Evolutionary conservation across 2,113 vertebrate genomes (phyloP), one percentile per base, ranked within the genome.

Genomic region (Illadopsis cleaveri): DNA sequence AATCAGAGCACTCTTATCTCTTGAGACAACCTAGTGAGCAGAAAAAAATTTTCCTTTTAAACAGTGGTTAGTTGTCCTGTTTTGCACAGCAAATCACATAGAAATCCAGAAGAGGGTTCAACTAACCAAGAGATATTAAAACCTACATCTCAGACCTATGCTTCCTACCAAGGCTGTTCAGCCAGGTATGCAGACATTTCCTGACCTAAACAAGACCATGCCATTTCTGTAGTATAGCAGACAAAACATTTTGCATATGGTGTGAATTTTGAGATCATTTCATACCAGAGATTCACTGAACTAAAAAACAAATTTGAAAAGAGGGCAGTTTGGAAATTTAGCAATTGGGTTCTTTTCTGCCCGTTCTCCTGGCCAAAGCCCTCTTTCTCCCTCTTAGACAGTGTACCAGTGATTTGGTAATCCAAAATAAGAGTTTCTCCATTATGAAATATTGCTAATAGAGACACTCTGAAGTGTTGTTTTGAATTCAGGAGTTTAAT

Each of bases 151-250:
- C 53, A 64, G 47, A 53, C 33, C 47, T 56, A 3, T 31, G 12
- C 25, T 80, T 69, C 40, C 53, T 80, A 6, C 5, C 20, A 33
- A 82, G 15, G 14, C 35, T 40, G 27, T 2, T 82, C 42, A 70
- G 14, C 19, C 13, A 58, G 0, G 0, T 35, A 8, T 44, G 15
- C 31, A 66, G n/a, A 13, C 66, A 15, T 42, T 50, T 38, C 33
- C n/a, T 21, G 21, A n/a, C 10, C 53, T 68, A 31, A 88, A 88
- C 1, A 71, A 62, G 31, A 69, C 4, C 33, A 44, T 22, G 16
- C 7, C 14, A 47, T 68, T 82, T 82, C 38, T 64, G 16, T 33
- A 60, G 35, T 2, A 4, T 4, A 66, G 38, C 22, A 88, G n/a
- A 65, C 18, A 77, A 92, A 61, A 12, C 2, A 28, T 15, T 60